Base-by-base conservation (phyloP, 2,888 invertebrate species). In the Epirrhoe tristata region DNA sequence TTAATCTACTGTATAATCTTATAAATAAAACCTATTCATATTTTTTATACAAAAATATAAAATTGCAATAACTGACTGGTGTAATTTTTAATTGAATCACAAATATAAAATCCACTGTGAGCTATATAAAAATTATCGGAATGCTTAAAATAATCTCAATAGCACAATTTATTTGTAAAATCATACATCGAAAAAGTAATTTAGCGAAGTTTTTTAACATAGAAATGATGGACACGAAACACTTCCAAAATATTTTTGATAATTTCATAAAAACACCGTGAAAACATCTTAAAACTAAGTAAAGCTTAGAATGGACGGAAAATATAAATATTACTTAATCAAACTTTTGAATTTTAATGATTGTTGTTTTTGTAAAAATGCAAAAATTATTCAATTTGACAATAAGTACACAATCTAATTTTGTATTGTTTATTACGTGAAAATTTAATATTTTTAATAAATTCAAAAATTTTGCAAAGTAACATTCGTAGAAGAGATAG, bases 301-400 rank as follows among this genome's bases (percentile, higher is more conserved):
- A 89, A 90, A 89, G 86, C 89, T 89, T 82, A 78, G 55, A 75
- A 79, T 81, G 90, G 89, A 90, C 85, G 89, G 87, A 84, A 79
- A 59, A n/a, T n/a, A n/a, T n/a, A 39, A 59, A 56, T 31, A 43
- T 50, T 14, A 55, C 64, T 64, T 54, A 34, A 34, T 53, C 34
- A 32, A 53, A 60, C 48, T 6, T 48, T 16, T 5, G 0, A 12
- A 12, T 43, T 12, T 0, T 12, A 39, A 6, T 3, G 8, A 10
- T 3, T 39, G 0, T 10, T 12, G 39, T 12, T 12, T 43, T 36
- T 8, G n/a, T n/a, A n/a, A n/a, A n/a, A n/a, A 10, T 1, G 8
- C 6, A 36, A 43, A 43, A 10, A 43, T 39, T 8, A 3, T 7
- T 7, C 6, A 39, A 39, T 10, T 39, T 39, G 36, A 2, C 2